phyloP scores from a whole-genome alignment of 2,113 vertebrate genomes.

The Miniopterus natalensis region DNA sequence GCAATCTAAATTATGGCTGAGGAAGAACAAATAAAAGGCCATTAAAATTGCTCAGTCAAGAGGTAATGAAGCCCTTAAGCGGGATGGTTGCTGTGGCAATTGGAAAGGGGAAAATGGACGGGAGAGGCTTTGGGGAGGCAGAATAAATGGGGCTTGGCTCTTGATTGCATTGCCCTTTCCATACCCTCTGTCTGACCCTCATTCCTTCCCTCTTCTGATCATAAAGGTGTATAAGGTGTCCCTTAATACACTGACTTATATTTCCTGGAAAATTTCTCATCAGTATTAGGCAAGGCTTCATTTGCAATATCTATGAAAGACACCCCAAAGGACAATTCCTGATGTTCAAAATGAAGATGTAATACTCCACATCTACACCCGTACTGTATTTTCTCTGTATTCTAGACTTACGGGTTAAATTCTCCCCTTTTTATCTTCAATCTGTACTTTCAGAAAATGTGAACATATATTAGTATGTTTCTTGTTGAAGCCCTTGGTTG shows the following conservation, averaged over 20 bases:
- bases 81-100: not conserved
- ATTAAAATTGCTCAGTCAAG: not conserved
- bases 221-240: constrained; percentile 42
- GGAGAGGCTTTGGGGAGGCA: constrained; percentile 2
- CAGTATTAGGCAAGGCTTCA: constrained; percentile 35
- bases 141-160: constrained; percentile 46
- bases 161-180: constrained; percentile 37
- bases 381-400: constrained; percentile 7
- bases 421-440: not conserved
- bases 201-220: constrained; percentile 3
- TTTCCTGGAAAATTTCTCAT: constrained; percentile 66
- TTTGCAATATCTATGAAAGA: constrained; percentile 70
- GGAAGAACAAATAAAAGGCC: constrained; percentile 63
- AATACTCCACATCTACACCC: not conserved
- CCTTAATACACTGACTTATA: constrained; percentile 56
- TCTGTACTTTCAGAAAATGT: not conserved
- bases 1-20: constrained; percentile 51
- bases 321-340: constrained; percentile 60
- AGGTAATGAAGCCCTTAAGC: constrained; percentile 61
- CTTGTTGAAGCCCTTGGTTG: not conserved
- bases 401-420: constrained; percentile 14
- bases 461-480: not conserved
- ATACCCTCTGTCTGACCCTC: constrained; percentile 22
- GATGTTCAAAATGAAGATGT: constrained; percentile 53
- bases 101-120: constrained; percentile 43